A percentile compares a stretch with the other conserved stretches of the same genome.
Evolutionary conservation across 2,888 invertebrate species (phyloP).

Genomic region (Amaurobius ferox): DNA sequence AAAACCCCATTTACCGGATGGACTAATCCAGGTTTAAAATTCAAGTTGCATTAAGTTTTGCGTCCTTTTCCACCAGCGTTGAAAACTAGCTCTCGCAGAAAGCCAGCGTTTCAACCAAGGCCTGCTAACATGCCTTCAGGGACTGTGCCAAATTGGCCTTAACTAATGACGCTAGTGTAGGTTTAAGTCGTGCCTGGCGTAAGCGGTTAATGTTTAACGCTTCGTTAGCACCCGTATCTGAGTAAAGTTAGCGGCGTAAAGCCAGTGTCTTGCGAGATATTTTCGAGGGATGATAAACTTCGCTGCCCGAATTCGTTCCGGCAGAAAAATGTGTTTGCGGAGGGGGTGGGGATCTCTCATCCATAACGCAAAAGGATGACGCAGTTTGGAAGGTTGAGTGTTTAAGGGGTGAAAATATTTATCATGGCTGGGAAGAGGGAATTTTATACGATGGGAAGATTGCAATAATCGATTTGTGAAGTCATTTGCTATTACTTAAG

Average conservation of each 20-base stretch:
- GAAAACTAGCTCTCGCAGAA: constrained; percentile 35
- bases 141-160: constrained; percentile 65
- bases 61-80: constrained; percentile 27
- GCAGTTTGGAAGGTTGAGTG: constrained; percentile 8
- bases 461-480: not conserved
- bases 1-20: constrained; percentile 49
- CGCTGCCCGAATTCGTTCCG: constrained; percentile 47
- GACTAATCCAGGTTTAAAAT: constrained; percentile 65
- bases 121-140: constrained; percentile 65
- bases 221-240: constrained; percentile 65
- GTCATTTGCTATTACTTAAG: not conserved
- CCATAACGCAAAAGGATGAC: constrained; percentile 52
- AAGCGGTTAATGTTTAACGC: constrained; percentile 70
- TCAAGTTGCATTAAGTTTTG: constrained; percentile 45
- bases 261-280: constrained; percentile 66
- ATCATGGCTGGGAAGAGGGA: not conserved
- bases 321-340: constrained; percentile 63
- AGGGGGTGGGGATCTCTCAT: constrained; percentile 35
- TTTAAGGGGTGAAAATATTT: constrained; percentile 14
- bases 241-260: constrained; percentile 64
- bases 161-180: constrained; percentile 68
- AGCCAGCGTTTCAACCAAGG: constrained; percentile 47
- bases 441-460: not conserved
- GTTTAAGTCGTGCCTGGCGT: constrained; percentile 41
- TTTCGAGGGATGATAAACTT: constrained; percentile 58